phyloP scores from a whole-genome alignment of 2,888 invertebrate species.

The Chrysolina americana region DNA sequence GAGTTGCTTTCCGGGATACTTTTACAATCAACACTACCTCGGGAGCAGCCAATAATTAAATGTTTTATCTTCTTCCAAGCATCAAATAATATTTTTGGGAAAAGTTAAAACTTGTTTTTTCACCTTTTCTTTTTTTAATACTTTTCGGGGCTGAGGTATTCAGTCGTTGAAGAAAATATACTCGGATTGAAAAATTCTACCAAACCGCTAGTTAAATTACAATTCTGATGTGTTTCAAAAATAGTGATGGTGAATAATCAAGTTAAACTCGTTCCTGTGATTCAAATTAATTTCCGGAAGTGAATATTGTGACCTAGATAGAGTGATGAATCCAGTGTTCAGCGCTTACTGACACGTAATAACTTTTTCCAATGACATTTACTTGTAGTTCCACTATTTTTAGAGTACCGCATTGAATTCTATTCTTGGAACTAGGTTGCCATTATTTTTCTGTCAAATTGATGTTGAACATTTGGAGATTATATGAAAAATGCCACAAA shows the following conservation, averaged over 20 bases:
- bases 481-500: background rate
- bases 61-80: too few relatives aligned
- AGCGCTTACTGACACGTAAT: constrained; percentile 16
- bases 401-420: background rate
- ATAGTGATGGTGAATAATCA: background rate
- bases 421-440: constrained; percentile 7
- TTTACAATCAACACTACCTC: too few relatives aligned
- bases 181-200: too few relatives aligned
- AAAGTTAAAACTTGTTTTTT: too few relatives aligned
- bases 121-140: too few relatives aligned
- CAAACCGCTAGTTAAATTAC: background rate
- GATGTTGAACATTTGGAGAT: background rate
- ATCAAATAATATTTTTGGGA: too few relatives aligned
- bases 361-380: constrained; percentile 21
- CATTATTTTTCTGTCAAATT: background rate
- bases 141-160: too few relatives aligned
- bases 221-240: background rate
- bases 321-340: background rate
- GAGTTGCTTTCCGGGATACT: too few relatives aligned
- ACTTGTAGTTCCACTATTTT: constrained; percentile 15
- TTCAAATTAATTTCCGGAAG: constrained; percentile 10
- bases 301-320: background rate
- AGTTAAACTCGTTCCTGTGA: background rate
- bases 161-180: too few relatives aligned
- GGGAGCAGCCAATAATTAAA: too few relatives aligned